Evolutionary conservation across 2,113 vertebrate species (phyloP), one percentile per base, ranked within the genome.

Genomic region (Centrocercus urophasianus): DNA sequence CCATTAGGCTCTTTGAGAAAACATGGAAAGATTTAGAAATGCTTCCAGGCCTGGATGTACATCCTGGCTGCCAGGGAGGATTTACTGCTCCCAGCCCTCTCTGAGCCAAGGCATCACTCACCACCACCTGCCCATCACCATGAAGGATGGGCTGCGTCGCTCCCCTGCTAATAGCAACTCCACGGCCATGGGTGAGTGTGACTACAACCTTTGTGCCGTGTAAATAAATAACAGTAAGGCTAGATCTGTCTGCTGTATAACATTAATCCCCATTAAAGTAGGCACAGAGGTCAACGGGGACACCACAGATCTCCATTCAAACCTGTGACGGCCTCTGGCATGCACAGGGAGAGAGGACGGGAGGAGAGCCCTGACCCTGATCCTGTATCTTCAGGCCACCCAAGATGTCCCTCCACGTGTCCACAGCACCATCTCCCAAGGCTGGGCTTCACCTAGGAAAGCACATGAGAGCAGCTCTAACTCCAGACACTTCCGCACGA

Each of bases 261-360:
- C 3, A 0, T 54, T 24, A 60, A 34, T 16, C 34, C 32, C 36
- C 48, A 30, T 1, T 27, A 13, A 38, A 72, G 24, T 0, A 19
- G 1, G 8, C 0, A 2, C 11, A 0, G 0, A 60, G 66, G 42
- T n/a, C 65, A 63, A 36, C 59, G 56, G 2, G 50, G 12, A 3
- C 8, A 8, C 43, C 22, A 11, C 13, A 54, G 42, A 61, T 16
- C 32, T 81, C 4, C 36, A 7, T 30, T 19, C 32, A 28, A 32
- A 25, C 1, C n/a, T 12, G 22, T 14, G 9, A 15, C 5, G 13
- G 50, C 47, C 24, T n/a, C 64, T 7, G 16, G 56, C 10, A 34
- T 6, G 32, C 2, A 2, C 54, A 38, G 45, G 8, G 13, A 70
- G 10, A 63, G 36, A 90, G 6, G 47, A 38, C 0, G 2, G 57